These are phyloP conservation scores for Tinea pellionella DNA, from an alignment of 2,888 invertebrate species.

Conservation along the genomic window DNA sequence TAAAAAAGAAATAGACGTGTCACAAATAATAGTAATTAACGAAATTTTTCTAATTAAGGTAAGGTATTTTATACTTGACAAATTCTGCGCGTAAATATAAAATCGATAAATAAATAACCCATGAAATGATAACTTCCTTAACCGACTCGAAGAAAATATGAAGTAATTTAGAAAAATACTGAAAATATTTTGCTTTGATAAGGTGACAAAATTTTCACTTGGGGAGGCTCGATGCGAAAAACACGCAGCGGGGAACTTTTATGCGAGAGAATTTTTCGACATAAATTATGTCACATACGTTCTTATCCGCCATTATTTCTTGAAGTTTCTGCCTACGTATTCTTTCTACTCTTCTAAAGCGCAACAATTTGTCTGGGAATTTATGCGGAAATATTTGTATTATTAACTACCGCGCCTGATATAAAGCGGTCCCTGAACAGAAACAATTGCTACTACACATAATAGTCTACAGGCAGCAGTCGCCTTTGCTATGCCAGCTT, in stretches of 20 bases:
- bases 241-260: slow-evolving; percentile 25
- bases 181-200: not conserved
- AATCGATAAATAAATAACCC: not conserved
- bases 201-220: slow-evolving; percentile 12
- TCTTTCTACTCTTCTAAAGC: slow-evolving; percentile 45
- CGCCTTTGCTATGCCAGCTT: too few relatives aligned
- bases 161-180: not conserved
- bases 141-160: not conserved
- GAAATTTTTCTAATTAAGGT: too few relatives aligned
- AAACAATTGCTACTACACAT: too few relatives aligned
- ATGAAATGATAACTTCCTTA: not conserved
- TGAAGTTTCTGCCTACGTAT: slow-evolving; percentile 41
- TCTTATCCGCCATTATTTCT: slow-evolving; percentile 54
- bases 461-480: too few relatives aligned
- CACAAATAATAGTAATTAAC: too few relatives aligned
- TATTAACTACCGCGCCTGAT: too few relatives aligned
- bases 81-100: too few relatives aligned
- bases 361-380: slow-evolving; percentile 36
- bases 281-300: slow-evolving; percentile 54
- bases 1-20: too few relatives aligned
- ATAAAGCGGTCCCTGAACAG: too few relatives aligned
- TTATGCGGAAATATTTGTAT: not conserved
- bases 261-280: slow-evolving; percentile 17
- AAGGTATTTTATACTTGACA: too few relatives aligned
- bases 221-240: slow-evolving; percentile 27